Evolutionary conservation across 1,140 invertebrate genomes (phyloP).

Genomic region (Drosophila albomicans): DNA sequence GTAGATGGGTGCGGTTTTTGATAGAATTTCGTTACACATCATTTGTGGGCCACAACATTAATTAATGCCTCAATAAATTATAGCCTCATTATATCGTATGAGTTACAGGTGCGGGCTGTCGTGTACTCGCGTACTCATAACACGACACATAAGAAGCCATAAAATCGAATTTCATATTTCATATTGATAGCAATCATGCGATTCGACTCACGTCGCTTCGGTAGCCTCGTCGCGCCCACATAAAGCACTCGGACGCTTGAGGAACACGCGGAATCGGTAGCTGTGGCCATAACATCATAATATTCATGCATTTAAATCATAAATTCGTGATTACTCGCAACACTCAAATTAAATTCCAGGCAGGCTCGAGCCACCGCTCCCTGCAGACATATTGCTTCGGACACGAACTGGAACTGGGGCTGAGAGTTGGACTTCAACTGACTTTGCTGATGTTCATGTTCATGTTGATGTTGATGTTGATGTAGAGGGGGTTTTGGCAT

Average conservation of each 20-base stretch:
- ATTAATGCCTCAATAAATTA: constrained; percentile 67
- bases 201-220: constrained; percentile 64
- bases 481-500: background rate
- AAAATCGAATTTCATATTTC: constrained; percentile 79
- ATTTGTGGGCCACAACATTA: constrained; percentile 41
- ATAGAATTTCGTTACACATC: constrained; percentile 3
- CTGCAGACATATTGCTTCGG: constrained; percentile 24
- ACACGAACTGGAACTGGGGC: constrained; percentile 46
- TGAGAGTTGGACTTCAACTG: constrained; percentile 44
- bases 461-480: too few relatives aligned
- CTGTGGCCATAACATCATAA: constrained; percentile 43
- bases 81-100: constrained; percentile 58
- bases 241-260: constrained; percentile 4
- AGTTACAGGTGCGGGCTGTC: constrained; percentile 60
- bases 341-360: constrained; percentile 52
- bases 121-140: constrained; percentile 70
- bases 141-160: constrained; percentile 64
- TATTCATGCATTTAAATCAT: constrained; percentile 78
- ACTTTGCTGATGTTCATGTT: too few relatives aligned
- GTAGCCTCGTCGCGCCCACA: constrained; percentile 37
- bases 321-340: constrained; percentile 68
- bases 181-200: constrained; percentile 41
- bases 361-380: constrained; percentile 58
- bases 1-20: background rate
- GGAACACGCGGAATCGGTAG: background rate